A percentile compares a stretch with the other conserved stretches of the same genome.
phyloP scores from a whole-genome alignment of 2,888 invertebrate genomes.

The Drosophila setosimentum region DNA sequence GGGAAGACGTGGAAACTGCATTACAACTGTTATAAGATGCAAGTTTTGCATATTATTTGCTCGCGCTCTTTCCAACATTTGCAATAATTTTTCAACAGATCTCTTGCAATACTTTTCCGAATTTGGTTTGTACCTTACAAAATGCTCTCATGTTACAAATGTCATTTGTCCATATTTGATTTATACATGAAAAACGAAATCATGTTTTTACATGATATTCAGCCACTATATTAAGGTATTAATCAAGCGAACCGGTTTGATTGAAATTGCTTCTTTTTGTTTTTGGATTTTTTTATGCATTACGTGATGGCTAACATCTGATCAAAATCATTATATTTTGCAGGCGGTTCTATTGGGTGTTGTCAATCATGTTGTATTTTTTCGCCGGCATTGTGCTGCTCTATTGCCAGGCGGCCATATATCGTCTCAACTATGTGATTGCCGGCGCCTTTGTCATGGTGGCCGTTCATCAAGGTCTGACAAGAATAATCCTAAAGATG shows the following conservation, averaged over 20 bases:
- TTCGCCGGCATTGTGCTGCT: constrained; percentile 87
- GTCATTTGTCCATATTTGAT: neutral
- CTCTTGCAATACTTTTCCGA: neutral
- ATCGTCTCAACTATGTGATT: constrained; percentile 88
- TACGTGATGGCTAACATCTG: neutral
- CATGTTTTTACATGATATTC: neutral
- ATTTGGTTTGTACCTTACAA: neutral
- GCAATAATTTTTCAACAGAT: neutral
- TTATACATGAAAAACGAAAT: neutral
- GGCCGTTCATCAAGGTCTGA: constrained; percentile 56
- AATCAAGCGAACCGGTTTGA: neutral
- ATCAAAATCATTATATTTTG: neutral
- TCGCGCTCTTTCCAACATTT: neutral
- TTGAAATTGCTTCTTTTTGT: neutral
- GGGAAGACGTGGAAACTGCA: neutral
- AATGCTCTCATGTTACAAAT: neutral
- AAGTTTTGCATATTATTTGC: neutral
- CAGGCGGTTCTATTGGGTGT: constrained; percentile 63
- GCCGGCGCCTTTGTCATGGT: constrained; percentile 75
- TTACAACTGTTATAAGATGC: neutral
- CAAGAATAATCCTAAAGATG: constrained; percentile 21
- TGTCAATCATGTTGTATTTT: constrained; percentile 85
- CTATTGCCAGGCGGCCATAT: constrained; percentile 87
- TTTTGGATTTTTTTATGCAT: neutral
- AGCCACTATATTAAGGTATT: neutral